Evolutionary conservation across 1,140 invertebrate species (phyloP), one percentile per base, ranked within the genome.

Genomic region (Bombus picipes): DNA sequence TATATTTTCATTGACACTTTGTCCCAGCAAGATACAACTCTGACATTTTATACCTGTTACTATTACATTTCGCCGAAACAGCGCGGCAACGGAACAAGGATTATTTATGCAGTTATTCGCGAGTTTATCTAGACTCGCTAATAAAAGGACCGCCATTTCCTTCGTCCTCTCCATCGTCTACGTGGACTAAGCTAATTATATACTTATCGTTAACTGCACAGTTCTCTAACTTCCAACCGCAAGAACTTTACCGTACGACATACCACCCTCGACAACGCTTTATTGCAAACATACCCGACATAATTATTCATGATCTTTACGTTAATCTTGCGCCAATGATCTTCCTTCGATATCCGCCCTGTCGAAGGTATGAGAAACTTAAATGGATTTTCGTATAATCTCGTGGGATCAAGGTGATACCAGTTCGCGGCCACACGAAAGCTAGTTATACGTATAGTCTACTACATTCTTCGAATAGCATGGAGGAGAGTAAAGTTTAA

Each of bases 291-390:
- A 71, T 43, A 71, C 37, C 47, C 1, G 12, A 13, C 10, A 72
- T 72, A 72, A 85, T 85, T 85, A 85, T 80, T 84, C 82, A 84
- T 59, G 82, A 32, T 43, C n/a, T 41, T 84, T 34, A 37, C 53
- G 66, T 57, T 84, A 71, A 79, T 84, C 82, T 70, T 37, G 9
- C 32, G 25, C 12, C 75, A 59, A 76, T 76, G 66, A 83, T 68
- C 72, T 76, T n/a, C 13, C 3, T 28, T 28, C 62, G 22, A 73
- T 77, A 76, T 53, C 32, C 34, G 10, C 34, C 22, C 8, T 83
- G 74, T 68, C 73, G n/a, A 53, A 83, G 75, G 62, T 70, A 70
- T 1, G 15, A 18, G 43, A 18, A 83, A 83, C 43, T 77, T 70
- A 25, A 77, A 77, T 83, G 62, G 59, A 28, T 70, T 77, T 53